Conservation (phyloP, 2,113 vertebrate species). For the Pycnonotus jocosus region DNA sequence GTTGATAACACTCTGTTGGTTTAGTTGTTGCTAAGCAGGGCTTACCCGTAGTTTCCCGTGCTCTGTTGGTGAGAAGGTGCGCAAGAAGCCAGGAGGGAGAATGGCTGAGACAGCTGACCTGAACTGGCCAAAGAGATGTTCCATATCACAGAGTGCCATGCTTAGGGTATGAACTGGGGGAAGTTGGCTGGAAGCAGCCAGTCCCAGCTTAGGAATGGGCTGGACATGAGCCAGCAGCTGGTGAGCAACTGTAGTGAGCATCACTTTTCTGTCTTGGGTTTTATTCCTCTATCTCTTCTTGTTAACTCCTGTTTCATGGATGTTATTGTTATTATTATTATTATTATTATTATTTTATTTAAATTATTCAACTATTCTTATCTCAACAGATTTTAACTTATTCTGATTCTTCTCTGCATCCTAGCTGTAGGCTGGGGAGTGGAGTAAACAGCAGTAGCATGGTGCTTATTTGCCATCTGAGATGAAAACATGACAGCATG, state of each 20-base stretch:
- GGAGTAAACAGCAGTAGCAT: rapidly evolving
- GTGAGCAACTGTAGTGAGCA: neutral
- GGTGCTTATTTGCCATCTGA: neutral
- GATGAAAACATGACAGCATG: neutral
- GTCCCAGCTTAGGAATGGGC: neutral
- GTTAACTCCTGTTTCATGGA: neutral
- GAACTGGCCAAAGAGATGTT: neutral
- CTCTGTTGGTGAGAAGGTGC: neutral
- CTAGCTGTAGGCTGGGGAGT: neutral
- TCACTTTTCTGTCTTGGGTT: neutral
- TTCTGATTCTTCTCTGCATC: neutral
- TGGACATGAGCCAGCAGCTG: neutral
- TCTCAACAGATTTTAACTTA: neutral
- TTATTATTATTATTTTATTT: neutral
- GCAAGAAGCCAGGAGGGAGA: neutral
- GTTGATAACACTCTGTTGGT: neutral
- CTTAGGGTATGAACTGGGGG: neutral
- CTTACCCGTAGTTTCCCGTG: neutral
- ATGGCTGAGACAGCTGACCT: neutral
- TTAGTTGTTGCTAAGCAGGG: neutral
- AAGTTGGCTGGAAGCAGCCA: neutral
- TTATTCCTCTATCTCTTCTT: neutral
- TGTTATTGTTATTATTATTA: neutral
- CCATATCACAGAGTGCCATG: rapidly evolving
- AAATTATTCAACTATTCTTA: neutral